phyloP scores from a whole-genome alignment of 1,140 invertebrate species.

The Zeugodacus cucurbitae region DNA sequence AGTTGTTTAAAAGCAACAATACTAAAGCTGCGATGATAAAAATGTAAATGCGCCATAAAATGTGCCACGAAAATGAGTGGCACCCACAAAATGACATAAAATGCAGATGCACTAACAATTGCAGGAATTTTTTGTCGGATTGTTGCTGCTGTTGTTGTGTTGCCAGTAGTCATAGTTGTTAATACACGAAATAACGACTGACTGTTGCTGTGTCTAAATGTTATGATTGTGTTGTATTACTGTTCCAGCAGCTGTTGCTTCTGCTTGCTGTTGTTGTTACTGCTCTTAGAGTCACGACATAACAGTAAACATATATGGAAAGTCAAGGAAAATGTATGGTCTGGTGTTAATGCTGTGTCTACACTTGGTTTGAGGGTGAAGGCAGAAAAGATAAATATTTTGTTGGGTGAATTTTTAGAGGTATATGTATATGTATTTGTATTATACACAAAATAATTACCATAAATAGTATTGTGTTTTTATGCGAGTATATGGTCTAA shows the following conservation, averaged over 20 bases:
- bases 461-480: no score
- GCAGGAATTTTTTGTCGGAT: background rate
- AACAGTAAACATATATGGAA: background rate
- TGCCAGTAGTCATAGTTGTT: background rate
- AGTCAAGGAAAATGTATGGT: background rate
- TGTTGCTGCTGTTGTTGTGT: background rate
- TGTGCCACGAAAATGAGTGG: constrained; percentile 32
- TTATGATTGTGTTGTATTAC: background rate
- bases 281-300: background rate
- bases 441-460: no score
- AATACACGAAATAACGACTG: background rate
- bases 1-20: constrained; percentile 24
- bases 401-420: no score
- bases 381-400: background rate
- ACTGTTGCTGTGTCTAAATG: background rate
- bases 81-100: constrained; percentile 33
- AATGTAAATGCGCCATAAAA: constrained; percentile 32
- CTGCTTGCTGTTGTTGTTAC: background rate
- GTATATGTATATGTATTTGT: no score
- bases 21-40: background rate
- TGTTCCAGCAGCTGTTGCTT: background rate
- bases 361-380: background rate
- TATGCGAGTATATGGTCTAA: no score
- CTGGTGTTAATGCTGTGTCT: background rate
- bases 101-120: background rate